Evolutionary conservation across 1,140 invertebrate genomes (phyloP), one percentile per base, ranked within the genome.

Genomic region (Pseudoatta argentina): DNA sequence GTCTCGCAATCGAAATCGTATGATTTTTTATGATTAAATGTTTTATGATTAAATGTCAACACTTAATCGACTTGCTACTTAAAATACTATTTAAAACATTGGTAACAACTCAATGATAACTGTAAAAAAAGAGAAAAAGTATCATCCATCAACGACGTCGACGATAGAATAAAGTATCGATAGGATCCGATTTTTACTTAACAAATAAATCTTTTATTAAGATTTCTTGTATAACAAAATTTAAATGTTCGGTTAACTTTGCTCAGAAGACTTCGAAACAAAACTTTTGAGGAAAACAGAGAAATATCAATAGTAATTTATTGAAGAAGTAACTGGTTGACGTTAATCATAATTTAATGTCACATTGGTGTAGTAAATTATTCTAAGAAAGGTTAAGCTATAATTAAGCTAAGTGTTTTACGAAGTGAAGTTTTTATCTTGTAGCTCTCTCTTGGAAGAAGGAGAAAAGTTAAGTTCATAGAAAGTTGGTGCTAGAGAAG

Each of bases 341-440:
- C 24, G 21, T 77, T 44, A 55, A 39, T 79, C 27, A 12, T 39
- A 24, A 5, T 34, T 55, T 55, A 24, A 55, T 16, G 10, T 44
- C 8, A 30, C 30, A 16, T 1, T 21, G 8, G 6, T 12, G n/a
- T 39, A 4, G 6, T 44, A 69, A 14, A 71, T 39, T 57, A 61
- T 51, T 16, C n/a, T 27, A n/a, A 21, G 39, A n/a, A 48, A 73
- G n/a, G 21, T 55, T 39, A 67, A 66, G 21, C 64, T 61, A 12
- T 55, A 61, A 73, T 82, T 59, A 73, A 59, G 67, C 57, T 82
- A 48, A 72, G 24, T 73, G 79, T 82, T 72, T 61, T 73, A 14
- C n/a, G 8, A 30, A 59, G 12, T 21, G 39, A 59, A 59, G 53
- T 48, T 71, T 73, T 14, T 24, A 73, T 59, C n/a, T 69, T 57